phyloP scores from a whole-genome alignment of 2,797 vertebrate genomes.

The Mus minutoides region DNA sequence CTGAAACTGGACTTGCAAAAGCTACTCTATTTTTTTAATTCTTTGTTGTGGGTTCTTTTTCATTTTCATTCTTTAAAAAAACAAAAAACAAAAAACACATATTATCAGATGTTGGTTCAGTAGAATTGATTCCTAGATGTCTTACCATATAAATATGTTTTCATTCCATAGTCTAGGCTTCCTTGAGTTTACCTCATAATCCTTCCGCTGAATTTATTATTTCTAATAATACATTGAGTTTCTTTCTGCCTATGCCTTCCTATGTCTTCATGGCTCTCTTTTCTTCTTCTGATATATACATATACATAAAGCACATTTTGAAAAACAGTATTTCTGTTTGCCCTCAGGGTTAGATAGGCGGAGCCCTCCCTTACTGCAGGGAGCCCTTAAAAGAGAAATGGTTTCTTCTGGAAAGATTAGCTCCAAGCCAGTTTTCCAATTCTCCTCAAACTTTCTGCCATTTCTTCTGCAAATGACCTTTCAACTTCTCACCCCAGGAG shows the following conservation, averaged over 20 bases:
- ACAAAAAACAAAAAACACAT: background rate
- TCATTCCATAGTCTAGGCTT: conserved; percentile 6
- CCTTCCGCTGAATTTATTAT: background rate
- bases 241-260: background rate
- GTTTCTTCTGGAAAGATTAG: background rate
- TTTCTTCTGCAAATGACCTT: conserved; percentile 1
- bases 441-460: background rate
- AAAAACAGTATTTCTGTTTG: background rate
- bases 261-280: background rate
- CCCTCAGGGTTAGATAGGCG: background rate
- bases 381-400: background rate
- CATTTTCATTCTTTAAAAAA: conserved; percentile 11
- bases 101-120: conserved; percentile 5
- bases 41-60: background rate
- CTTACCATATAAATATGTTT: background rate
- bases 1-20: background rate
- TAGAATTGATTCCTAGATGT: background rate
- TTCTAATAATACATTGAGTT: conserved; percentile 28
- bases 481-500: background rate
- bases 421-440: background rate
- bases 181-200: conserved; percentile 15
- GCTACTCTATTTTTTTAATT: background rate
- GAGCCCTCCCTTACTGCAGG: background rate
- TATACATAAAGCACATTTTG: background rate
- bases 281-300: background rate